A percentile compares a stretch with the other conserved stretches of the same genome.
Evolutionary conservation across 2,888 invertebrate genomes (phyloP).

Genomic region (Molorchus minor): DNA sequence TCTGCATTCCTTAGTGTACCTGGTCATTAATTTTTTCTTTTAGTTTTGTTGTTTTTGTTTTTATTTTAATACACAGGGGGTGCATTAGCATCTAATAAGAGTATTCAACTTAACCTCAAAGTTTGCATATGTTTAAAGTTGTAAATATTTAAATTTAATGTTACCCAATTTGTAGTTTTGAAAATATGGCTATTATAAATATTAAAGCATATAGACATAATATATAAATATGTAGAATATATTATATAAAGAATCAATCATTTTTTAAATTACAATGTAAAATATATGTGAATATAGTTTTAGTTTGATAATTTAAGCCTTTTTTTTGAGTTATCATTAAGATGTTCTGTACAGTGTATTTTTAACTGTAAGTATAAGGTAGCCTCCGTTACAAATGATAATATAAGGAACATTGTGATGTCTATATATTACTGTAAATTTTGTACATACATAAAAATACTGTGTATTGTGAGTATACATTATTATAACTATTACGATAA

Average conservation of each 20-base stretch:
- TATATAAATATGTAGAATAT: conserved; percentile 62
- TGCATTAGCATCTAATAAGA: conserved; percentile 21
- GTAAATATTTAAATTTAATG: conserved; percentile 55
- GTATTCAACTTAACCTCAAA: conserved; percentile 47
- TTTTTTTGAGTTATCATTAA: conserved; percentile 57
- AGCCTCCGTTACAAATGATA: conserved; percentile 62
- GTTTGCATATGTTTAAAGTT: conserved; percentile 49
- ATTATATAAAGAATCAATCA: conserved; percentile 58
- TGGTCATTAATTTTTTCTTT: conserved; percentile 35
- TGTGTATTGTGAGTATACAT: conserved; percentile 66
- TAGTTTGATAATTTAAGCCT: conserved; percentile 60
- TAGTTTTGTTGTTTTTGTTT: conserved; percentile 36
- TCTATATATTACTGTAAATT: conserved; percentile 65
- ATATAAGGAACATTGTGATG: conserved; percentile 65
- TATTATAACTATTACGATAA: conserved; percentile 64
- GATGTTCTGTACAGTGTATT: conserved; percentile 64
- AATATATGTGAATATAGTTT: conserved; percentile 62
- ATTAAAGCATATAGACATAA: conserved; percentile 58
- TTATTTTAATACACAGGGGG: conserved; percentile 33
- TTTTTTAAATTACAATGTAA: conserved; percentile 62
- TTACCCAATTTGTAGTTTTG: conserved; percentile 62
- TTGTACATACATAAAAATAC: conserved; percentile 65
- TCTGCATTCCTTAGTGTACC: conserved; percentile 34
- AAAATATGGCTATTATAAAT: conserved; percentile 60
- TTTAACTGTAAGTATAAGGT: conserved; percentile 62